A percentile compares a stretch with the other conserved stretches of the same genome.
Conservation (phyloP, 2,797 vertebrate genomes). For the Pagetopsis macropterus region DNA sequence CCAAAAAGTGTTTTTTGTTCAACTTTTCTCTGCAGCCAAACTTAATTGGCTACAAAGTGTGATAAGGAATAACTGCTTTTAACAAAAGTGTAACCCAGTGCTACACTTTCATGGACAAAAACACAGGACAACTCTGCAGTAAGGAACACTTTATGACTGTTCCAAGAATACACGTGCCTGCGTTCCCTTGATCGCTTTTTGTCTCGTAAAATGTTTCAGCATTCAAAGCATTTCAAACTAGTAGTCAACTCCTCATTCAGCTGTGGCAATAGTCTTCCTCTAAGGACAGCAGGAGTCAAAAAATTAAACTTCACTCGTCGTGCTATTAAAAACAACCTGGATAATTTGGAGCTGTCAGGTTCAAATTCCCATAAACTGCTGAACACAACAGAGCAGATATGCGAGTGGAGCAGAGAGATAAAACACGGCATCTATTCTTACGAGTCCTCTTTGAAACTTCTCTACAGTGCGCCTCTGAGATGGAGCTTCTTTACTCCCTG, state of each 20-base stretch:
- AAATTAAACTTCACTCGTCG: constrained; percentile 66
- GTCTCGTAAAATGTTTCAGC: constrained; percentile 32
- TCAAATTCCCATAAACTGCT: constrained; percentile 58
- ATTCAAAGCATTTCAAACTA: constrained; percentile 63
- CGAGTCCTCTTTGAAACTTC: constrained; percentile 78
- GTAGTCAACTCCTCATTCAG: constrained; percentile 56
- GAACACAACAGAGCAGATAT: constrained; percentile 72
- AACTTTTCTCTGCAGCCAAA: constrained; percentile 9
- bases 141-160: constrained; percentile 28
- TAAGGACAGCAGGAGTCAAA: constrained; percentile 60
- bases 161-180: constrained; percentile 19
- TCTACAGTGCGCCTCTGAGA: constrained; percentile 58
- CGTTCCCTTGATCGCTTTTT: constrained; percentile 39
- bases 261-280: constrained; percentile 64
- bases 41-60: neutral
- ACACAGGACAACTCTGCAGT: constrained; percentile 28
- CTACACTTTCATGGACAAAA: constrained; percentile 17
- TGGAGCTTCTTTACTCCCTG: constrained; percentile 74
- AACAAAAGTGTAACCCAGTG: constrained; percentile 23
- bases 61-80: neutral
- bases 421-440: constrained; percentile 74
- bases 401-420: constrained; percentile 69
- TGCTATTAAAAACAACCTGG: constrained; percentile 68
- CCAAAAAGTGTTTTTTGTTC: neutral
- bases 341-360: constrained; percentile 72